Conservation (phyloP, 2,888 invertebrate genomes). For the Ctena decussata region DNA sequence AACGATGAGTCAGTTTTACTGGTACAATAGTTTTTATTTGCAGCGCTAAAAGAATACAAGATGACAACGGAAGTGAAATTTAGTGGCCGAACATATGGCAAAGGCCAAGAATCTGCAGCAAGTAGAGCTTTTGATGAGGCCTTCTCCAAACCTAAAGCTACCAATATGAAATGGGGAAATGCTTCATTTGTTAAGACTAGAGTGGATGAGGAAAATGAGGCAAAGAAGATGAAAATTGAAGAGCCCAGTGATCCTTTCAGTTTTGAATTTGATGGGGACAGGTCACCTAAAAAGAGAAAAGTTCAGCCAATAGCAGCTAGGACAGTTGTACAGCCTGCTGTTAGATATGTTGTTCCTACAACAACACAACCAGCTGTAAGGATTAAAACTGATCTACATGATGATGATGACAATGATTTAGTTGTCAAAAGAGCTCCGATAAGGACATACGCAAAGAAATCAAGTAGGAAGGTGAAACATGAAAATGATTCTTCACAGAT, state of each 20-base stretch:
- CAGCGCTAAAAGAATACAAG: too few species aligned
- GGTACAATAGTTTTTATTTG: too few species aligned
- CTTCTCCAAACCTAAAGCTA: constrained; percentile 68
- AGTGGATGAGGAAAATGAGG: constrained; percentile 65
- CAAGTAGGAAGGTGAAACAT: constrained; percentile 52
- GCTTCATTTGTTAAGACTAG: constrained; percentile 80
- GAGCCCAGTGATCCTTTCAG: constrained; percentile 79
- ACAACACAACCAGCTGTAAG: constrained; percentile 1
- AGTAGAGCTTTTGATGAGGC: constrained; percentile 80
- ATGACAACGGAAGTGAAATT: constrained; percentile 65
- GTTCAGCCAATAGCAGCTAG: constrained; percentile 5
- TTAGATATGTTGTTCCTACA: constrained; percentile 43
- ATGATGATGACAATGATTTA: constrained; percentile 61
- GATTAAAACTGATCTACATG: constrained; percentile 29
- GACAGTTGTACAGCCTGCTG: constrained; percentile 62
- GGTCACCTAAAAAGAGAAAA: constrained; percentile 57
- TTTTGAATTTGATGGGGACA: constrained; percentile 79
- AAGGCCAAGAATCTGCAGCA: constrained; percentile 67
- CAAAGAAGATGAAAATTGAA: constrained; percentile 65
- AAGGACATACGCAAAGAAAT: constrained; percentile 64
- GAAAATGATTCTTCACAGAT: constrained; percentile 38
- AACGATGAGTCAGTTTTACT: too few species aligned
- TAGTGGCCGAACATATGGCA: constrained; percentile 74
- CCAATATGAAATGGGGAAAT: constrained; percentile 81
- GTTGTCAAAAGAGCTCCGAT: constrained; percentile 60